Evolutionary conservation across 2,888 invertebrate species (phyloP).

Genomic region (Sepioteuthis lessoniana): DNA sequence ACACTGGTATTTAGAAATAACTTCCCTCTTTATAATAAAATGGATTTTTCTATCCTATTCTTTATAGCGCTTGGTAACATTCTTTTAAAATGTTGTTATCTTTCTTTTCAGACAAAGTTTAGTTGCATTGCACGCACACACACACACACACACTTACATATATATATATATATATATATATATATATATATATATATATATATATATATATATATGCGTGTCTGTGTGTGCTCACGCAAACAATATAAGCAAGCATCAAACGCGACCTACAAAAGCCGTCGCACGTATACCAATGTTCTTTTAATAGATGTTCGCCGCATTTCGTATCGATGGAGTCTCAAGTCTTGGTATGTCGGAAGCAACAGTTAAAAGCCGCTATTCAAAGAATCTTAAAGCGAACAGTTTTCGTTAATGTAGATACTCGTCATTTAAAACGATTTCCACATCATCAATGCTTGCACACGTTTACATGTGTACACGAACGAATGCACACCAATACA

Average conservation of each 20-base stretch:
- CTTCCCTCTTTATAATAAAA: too few relatives aligned
- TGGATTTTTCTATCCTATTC: too few relatives aligned
- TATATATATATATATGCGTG: background rate
- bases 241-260: background rate
- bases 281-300: background rate
- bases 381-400: background rate
- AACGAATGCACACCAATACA: background rate
- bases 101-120: too few relatives aligned
- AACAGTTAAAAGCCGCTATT: constrained; percentile 1
- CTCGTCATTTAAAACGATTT: constrained; percentile 21
- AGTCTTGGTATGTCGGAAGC: background rate
- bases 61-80: too few relatives aligned
- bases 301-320: background rate
- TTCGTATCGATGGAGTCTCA: constrained; percentile 33
- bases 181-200: background rate
- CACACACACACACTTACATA: background rate
- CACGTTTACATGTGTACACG: background rate
- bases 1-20: too few relatives aligned
- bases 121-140: background rate
- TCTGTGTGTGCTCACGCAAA: too few relatives aligned
- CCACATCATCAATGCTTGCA: background rate
- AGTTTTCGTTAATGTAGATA: constrained; percentile 21
- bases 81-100: too few relatives aligned
- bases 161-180: background rate
- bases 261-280: background rate